Percentiles rank a stretch among this genome's conserved stretches.
These are phyloP conservation scores for Papilio aristodemus DNA, from an alignment of 1,140 invertebrate species.

Conservation along the genomic window DNA sequence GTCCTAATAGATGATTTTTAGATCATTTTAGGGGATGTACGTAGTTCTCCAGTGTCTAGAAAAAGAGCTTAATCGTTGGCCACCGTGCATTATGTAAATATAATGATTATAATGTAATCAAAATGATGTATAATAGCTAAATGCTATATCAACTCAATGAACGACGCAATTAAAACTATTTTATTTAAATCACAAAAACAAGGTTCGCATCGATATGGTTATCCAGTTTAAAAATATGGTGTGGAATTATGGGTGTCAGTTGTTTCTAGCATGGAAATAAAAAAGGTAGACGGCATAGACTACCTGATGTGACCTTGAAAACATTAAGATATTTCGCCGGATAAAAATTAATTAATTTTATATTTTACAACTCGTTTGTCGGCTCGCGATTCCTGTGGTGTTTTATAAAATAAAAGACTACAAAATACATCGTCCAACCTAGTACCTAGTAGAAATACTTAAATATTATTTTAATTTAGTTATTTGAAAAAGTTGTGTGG, in stretches of 20 bases:
- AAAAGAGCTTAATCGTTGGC: too few relatives aligned
- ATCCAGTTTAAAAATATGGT: conserved; percentile 1
- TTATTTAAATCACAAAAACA: not conserved
- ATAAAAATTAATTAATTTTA: conserved; percentile 68
- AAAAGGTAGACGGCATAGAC: conserved; percentile 1
- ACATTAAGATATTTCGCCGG: conserved; percentile 55
- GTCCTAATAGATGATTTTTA: too few relatives aligned
- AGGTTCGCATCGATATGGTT: not conserved
- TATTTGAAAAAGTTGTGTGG: not conserved
- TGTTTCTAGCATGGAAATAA: not conserved
- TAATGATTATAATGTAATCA: not conserved
- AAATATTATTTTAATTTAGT: not conserved
- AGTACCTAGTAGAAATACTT: not conserved
- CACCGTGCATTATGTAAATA: not conserved
- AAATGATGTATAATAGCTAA: too few relatives aligned
- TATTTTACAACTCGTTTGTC: conserved; percentile 62
- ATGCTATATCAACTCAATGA: not conserved
- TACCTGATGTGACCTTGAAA: conserved; percentile 52
- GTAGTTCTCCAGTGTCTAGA: too few relatives aligned
- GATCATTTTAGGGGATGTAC: too few relatives aligned
- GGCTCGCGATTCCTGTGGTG: conserved; percentile 52
- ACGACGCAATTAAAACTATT: not conserved
- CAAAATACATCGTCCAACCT: not conserved
- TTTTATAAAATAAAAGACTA: conserved; percentile 29
- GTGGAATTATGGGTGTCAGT: not conserved